Conservation (phyloP, 2,888 invertebrate species). For the Anorthoa munda region DNA sequence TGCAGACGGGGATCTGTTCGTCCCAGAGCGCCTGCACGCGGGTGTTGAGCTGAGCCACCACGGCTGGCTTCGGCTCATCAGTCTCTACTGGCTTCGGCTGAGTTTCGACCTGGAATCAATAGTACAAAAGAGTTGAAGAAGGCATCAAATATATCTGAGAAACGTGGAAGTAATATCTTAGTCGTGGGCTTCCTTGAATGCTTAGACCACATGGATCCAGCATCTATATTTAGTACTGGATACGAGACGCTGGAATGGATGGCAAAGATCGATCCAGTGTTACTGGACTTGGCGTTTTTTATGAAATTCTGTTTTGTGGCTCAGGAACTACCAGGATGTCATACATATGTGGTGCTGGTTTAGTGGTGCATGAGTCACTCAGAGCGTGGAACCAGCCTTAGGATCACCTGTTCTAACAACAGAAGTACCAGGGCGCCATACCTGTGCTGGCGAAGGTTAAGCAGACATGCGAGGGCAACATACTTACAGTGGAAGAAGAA, state of each 20-base stretch:
- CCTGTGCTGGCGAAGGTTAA: not conserved
- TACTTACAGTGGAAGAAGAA: not conserved
- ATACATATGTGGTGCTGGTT: not conserved
- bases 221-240: too few relatives aligned
- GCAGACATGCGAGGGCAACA: constrained; percentile 48
- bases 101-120: constrained; percentile 77
- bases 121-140: too few relatives aligned
- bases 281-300: too few relatives aligned
- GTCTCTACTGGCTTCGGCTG: constrained; percentile 79
- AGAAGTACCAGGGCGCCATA: not conserved
- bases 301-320: not conserved
- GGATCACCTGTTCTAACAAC: too few relatives aligned
- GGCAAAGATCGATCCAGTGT: too few relatives aligned
- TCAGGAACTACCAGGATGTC: not conserved
- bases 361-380: too few relatives aligned
- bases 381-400: too few relatives aligned
- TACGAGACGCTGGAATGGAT: too few relatives aligned
- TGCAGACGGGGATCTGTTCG: constrained; percentile 94
- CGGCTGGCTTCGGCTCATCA: constrained; percentile 76
- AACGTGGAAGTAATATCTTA: too few relatives aligned
- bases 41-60: constrained; percentile 82
- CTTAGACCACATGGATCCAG: too few relatives aligned
- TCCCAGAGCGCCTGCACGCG: constrained; percentile 92
- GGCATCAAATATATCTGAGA: too few relatives aligned
- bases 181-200: not conserved